phyloP scores from a whole-genome alignment of 2,888 invertebrate species.

The Drosophila infuscata region DNA sequence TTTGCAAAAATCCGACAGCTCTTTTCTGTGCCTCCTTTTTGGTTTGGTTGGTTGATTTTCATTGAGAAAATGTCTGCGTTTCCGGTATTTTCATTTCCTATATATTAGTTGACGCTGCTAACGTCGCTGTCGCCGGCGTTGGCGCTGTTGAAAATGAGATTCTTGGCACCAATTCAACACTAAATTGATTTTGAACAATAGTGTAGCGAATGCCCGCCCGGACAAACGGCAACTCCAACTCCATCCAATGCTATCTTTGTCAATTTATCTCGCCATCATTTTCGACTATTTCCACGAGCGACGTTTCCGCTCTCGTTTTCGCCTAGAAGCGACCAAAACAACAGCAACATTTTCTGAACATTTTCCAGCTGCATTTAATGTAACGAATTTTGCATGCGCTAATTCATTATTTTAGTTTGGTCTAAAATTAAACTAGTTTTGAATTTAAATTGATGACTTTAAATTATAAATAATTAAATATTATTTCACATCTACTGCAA shows the following conservation, averaged over 20 bases:
- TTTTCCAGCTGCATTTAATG: slow-evolving; percentile 25
- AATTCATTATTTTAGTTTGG: too few species aligned
- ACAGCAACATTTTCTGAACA: slow-evolving; percentile 26
- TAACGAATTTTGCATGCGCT: slow-evolving; percentile 54
- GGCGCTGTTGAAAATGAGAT: slow-evolving; percentile 79
- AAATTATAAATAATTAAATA: too few species aligned
- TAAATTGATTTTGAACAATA: slow-evolving; percentile 84
- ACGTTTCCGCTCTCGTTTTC: slow-evolving; percentile 51
- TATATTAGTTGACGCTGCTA: slow-evolving; percentile 47
- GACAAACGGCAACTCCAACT: slow-evolving; percentile 30
- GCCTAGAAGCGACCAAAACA: slow-evolving; percentile 30
- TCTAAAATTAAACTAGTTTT: too few species aligned
- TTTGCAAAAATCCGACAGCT: too few species aligned
- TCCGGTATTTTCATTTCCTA: slow-evolving; percentile 61
- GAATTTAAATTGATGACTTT: too few species aligned
- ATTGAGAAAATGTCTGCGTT: slow-evolving; percentile 54
- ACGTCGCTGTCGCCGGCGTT: slow-evolving; percentile 19
- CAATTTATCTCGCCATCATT: slow-evolving; percentile 75
- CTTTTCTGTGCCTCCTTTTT: slow-evolving; percentile 22
- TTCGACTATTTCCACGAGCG: slow-evolving; percentile 54
- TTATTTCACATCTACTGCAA: background rate
- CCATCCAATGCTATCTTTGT: slow-evolving; percentile 69
- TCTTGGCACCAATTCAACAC: slow-evolving; percentile 84
- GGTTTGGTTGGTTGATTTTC: slow-evolving; percentile 52
- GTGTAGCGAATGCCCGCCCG: slow-evolving; percentile 32